phyloP scores from a whole-genome alignment of 2,888 invertebrate species.

The Drosophila engyochracea region DNA sequence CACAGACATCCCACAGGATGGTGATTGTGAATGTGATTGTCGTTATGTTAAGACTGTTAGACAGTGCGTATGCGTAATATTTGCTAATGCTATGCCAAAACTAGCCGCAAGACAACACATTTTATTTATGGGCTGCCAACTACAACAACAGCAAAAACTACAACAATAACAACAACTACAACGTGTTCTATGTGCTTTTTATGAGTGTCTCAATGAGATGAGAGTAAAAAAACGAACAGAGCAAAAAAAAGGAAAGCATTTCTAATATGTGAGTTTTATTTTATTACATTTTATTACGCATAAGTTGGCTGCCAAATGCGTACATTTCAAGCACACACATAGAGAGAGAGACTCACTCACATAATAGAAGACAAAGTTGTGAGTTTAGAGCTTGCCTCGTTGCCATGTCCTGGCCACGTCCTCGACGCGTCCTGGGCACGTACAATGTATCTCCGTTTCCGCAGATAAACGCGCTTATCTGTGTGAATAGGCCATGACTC shows the following conservation, averaged over 20 bases:
- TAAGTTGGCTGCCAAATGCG: constrained; percentile 76
- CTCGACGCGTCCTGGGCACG: constrained; percentile 63
- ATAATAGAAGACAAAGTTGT: constrained; percentile 56
- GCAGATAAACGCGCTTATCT: constrained; percentile 76
- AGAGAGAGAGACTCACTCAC: constrained; percentile 1
- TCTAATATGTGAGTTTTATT: constrained; percentile 79
- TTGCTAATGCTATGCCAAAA: constrained; percentile 58
- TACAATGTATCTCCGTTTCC: constrained; percentile 76
- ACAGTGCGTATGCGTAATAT: constrained; percentile 57
- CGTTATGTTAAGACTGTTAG: constrained; percentile 32
- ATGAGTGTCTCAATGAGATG: constrained; percentile 18
- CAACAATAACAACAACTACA: constrained; percentile 9
- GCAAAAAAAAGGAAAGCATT: constrained; percentile 62
- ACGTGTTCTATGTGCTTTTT: constrained; percentile 47
- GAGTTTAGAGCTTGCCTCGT: constrained; percentile 60
- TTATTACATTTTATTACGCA: constrained; percentile 80
- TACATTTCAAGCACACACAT: constrained; percentile 22
- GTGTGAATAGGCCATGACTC: constrained; percentile 69
- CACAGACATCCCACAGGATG: constrained; percentile 27
- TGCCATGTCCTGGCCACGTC: constrained; percentile 67
- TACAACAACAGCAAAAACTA: constrained; percentile 26
- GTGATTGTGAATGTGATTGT: constrained; percentile 43
- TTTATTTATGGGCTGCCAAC: constrained; percentile 52
- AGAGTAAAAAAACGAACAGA: constrained; percentile 9
- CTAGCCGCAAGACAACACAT: constrained; percentile 42